Evolutionary conservation across 2,797 vertebrate genomes (phyloP), one percentile per base, ranked within the genome.

Genomic region (Dromococcyx pavoninus): DNA sequence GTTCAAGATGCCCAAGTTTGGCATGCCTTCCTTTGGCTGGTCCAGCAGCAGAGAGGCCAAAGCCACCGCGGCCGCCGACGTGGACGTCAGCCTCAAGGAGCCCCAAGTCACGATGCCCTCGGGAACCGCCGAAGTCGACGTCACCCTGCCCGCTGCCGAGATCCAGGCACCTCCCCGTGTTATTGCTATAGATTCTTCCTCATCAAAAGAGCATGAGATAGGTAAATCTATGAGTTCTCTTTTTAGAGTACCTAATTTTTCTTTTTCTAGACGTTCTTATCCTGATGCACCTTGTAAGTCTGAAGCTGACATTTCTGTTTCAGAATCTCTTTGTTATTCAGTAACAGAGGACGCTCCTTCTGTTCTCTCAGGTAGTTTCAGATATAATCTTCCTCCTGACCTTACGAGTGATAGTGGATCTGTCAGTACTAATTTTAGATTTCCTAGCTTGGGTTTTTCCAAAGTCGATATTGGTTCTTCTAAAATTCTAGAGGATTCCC

Each of bases 131-230:
- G 50, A 51, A 10, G 25, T 21, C 8, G 44, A 80, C 12, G 30
- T 46, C 19, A 61, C 51, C 23, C 30, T 70, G 32, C 37, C 66
- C 25, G 23, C 22, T 9, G 22, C 46, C 21, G 46, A 23, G 9
- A 24, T 23, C 46, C 8, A 24, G 11, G 22, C 22, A 21, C 46
- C 23, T 22, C 22, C 21, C 46, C 22, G 7, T 48, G 22, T 48
- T 48, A 21, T 4, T 33, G 0, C 1, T 0, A 0, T 3, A 0
- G 32, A 27, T 14, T 30, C 28, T 0, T 32, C 7, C 0, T 2
- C 2, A 3, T 1, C 0, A 2, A 92, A 19, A 3, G 57, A 3
- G 0, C 13, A 7, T 0, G 57, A 14, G 0, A 0, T 7, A 0
- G 1, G 1, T 13, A 85, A 87, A 65, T 1, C 19, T 5, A 83